phyloP scores from a whole-genome alignment of 2,113 vertebrate genomes.

The Otis tarda region DNA sequence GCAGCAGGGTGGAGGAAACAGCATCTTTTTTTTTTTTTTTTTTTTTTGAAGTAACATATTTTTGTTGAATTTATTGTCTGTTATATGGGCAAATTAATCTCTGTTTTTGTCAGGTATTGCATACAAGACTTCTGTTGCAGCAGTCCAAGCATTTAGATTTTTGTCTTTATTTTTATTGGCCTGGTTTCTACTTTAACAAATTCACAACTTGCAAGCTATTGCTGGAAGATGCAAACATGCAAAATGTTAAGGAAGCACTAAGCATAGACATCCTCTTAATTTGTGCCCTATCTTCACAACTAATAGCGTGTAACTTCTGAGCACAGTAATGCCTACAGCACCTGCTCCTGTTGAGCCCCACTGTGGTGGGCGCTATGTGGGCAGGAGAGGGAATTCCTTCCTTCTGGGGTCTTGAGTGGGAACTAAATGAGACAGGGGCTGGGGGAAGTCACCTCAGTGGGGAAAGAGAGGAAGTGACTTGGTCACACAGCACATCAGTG shows the following conservation, averaged over 20 bases:
- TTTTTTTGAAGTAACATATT: not conserved
- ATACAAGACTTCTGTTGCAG: not conserved
- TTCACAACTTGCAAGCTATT: constrained; percentile 48
- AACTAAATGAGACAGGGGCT: not conserved
- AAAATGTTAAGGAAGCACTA: not conserved
- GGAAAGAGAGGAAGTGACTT: not conserved
- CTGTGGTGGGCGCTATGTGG: not conserved
- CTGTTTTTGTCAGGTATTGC: constrained; percentile 24
- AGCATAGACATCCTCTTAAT: not conserved
- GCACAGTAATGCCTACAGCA: not conserved
- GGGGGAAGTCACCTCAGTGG: not conserved
- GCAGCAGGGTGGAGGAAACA: not conserved
- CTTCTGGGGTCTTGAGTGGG: not conserved
- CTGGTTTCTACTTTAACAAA: constrained; percentile 54
- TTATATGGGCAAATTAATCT: not conserved
- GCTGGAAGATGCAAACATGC: constrained; percentile 27
- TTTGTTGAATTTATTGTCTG: not conserved
- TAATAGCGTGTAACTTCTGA: not conserved
- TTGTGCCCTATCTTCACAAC: not conserved
- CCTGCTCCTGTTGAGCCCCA: not conserved
- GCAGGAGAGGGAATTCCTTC: not conserved
- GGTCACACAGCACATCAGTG: not conserved
- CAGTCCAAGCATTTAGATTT: not conserved
- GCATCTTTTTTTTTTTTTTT: not conserved
- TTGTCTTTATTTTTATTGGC: constrained; percentile 43